Percentiles rank a stretch among this genome's conserved stretches.
These are phyloP conservation scores for Akabosia matsudoensis DNA, from an alignment of 1,140 invertebrate species.

Conservation along the genomic window DNA sequence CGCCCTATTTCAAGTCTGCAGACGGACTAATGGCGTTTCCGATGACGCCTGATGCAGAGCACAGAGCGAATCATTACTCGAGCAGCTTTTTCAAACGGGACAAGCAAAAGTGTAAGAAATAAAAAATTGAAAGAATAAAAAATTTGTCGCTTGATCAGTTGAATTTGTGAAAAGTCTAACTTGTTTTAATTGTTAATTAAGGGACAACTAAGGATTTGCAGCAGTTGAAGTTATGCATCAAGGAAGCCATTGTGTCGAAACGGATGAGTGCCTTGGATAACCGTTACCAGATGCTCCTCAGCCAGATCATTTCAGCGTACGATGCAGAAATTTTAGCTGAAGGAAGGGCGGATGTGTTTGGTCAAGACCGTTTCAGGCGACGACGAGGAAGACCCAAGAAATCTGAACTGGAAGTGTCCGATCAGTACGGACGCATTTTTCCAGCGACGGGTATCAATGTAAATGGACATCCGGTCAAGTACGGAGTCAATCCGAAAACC, in stretches of 20 bases:
- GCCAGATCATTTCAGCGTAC: neutral
- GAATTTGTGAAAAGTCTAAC: too few relatives aligned
- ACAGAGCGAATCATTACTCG: neutral
- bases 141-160: neutral
- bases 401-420: neutral
- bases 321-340: neutral
- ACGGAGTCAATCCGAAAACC: neutral
- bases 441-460: too few relatives aligned
- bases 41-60: neutral
- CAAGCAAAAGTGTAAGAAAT: conserved; percentile 39
- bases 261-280: neutral
- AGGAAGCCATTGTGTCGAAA: conserved; percentile 5
- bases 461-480: conserved; percentile 8
- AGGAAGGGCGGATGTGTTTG: neutral
- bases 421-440: conserved; percentile 18
- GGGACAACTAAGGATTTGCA: conserved; percentile 40
- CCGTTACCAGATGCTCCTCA: conserved; percentile 20
- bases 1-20: conserved; percentile 31
- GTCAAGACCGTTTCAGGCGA: neutral
- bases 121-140: too few relatives aligned
- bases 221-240: conserved; percentile 29
- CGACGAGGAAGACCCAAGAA: conserved; percentile 18
- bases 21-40: conserved; percentile 28
- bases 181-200: too few relatives aligned
- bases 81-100: conserved; percentile 13